Percentiles rank a stretch among this genome's conserved stretches.
Conservation (phyloP, 2,113 vertebrate species). For the Chloropsis cyanopogon region DNA sequence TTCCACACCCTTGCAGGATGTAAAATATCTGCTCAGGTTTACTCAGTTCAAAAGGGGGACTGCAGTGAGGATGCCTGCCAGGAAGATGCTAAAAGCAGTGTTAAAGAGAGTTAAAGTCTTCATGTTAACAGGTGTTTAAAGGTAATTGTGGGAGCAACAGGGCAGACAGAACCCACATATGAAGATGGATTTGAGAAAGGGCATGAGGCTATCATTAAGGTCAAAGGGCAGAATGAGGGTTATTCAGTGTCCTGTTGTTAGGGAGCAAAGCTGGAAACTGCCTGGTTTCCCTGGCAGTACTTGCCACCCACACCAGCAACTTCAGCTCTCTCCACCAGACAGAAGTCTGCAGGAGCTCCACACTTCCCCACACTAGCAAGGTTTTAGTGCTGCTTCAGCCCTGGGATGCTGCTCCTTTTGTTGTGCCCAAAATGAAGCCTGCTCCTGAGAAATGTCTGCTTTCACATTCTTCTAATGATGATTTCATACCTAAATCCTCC, state of each 20-base stretch:
- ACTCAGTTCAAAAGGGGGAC: neutral
- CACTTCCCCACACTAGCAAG: accelerated
- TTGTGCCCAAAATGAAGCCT: neutral
- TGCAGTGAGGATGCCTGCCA: neutral
- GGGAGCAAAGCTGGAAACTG: neutral
- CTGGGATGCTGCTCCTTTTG: neutral
- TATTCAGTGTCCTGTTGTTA: neutral
- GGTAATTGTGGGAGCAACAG: neutral
- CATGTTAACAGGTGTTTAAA: neutral
- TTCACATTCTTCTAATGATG: neutral
- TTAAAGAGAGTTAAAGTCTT: neutral
- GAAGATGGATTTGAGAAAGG: neutral
- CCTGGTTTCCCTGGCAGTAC: neutral
- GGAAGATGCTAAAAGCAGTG: neutral
- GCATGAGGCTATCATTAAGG: neutral
- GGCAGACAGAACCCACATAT: neutral
- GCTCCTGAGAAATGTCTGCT: neutral
- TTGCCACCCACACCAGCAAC: neutral
- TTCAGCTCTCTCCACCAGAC: neutral
- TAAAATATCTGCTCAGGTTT: neutral
- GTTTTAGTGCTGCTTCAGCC: neutral
- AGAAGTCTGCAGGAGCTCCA: neutral
- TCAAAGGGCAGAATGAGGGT: neutral
- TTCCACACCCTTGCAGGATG: neutral
- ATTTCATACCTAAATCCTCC: neutral